These are phyloP conservation scores for Mus minutoides DNA, from an alignment of 2,797 vertebrate genomes.

Conservation along the genomic window DNA sequence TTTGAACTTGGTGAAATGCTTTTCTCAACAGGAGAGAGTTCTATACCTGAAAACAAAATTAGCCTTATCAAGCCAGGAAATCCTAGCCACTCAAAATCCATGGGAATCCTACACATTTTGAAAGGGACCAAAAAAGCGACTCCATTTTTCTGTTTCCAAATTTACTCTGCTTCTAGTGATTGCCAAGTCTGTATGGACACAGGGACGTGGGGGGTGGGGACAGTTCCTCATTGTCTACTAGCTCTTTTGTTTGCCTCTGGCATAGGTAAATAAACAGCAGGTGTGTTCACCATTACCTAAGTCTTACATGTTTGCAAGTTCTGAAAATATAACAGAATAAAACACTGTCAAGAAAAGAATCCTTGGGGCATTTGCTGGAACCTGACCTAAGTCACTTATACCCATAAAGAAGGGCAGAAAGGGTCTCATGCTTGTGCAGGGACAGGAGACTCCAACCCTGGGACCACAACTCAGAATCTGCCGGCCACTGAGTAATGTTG, in stretches of 20 bases:
- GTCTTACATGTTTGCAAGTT: constrained; percentile 45
- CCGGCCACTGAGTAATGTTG: not conserved
- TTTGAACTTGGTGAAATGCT: constrained; percentile 15
- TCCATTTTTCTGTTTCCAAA: constrained; percentile 41
- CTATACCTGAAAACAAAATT: constrained; percentile 35
- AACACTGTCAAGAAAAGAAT: not conserved
- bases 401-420: constrained; percentile 14
- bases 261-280: constrained; percentile 63
- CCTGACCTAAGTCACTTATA: not conserved
- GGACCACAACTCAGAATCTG: constrained; percentile 20
- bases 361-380: not conserved
- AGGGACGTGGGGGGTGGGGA: too few relatives aligned
- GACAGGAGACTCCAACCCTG: not conserved
- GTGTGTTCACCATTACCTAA: constrained; percentile 21
- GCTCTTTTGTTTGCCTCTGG: constrained; percentile 53
- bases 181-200: not conserved
- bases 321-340: constrained; percentile 10
- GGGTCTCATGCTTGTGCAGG: not conserved
- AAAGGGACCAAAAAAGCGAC: constrained; percentile 35
- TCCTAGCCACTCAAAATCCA: constrained; percentile 13
- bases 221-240: constrained; percentile 24
- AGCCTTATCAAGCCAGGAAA: constrained; percentile 10
- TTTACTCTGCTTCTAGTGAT: constrained; percentile 27
- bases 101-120: constrained; percentile 10
- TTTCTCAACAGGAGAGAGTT: constrained; percentile 61